A percentile compares a stretch with the other conserved stretches of the same genome.
Conservation (phyloP, 2,797 vertebrate species). For the Propithecus deckenii region DNA sequence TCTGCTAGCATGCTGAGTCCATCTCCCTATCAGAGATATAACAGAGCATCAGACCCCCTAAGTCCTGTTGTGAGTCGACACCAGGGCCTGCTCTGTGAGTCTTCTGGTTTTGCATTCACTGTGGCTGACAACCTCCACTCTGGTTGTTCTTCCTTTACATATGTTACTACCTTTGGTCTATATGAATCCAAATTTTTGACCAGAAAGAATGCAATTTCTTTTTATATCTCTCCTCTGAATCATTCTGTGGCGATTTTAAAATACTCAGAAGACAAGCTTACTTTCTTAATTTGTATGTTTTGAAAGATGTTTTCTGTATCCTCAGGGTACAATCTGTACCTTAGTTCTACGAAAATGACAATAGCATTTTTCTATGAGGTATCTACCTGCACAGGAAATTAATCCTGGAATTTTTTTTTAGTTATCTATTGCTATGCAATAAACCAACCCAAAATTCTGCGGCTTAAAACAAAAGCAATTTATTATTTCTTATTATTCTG, state of each 20-base stretch:
- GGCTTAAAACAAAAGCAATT: background rate
- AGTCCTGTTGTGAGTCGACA: background rate
- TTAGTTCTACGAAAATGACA: slow-evolving; percentile 38
- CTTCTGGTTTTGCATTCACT: background rate
- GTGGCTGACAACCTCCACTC: background rate
- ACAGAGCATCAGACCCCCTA: background rate
- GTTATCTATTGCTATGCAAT: background rate
- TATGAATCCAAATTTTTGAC: slow-evolving; percentile 6
- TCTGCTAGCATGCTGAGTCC: background rate
- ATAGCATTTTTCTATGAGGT: slow-evolving; percentile 2
- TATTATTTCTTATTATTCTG: slow-evolving; percentile 9
- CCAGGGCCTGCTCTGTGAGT: background rate
- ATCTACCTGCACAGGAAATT: slow-evolving; percentile 60
- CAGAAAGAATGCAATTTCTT: background rate
- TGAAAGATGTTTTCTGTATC: slow-evolving; percentile 29
- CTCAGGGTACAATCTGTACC: background rate
- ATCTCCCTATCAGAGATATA: background rate
- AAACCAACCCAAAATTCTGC: background rate
- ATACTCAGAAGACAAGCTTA: slow-evolving; percentile 10
- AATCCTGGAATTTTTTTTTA: slow-evolving; percentile 15
- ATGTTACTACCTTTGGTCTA: background rate
- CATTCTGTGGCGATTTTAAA: slow-evolving; percentile 25
- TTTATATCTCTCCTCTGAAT: slow-evolving; percentile 50
- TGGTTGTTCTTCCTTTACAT: background rate
- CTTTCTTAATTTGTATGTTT: slow-evolving; percentile 57